Base-by-base conservation (phyloP, 2,888 invertebrate species). In the Arenicola marina region DNA sequence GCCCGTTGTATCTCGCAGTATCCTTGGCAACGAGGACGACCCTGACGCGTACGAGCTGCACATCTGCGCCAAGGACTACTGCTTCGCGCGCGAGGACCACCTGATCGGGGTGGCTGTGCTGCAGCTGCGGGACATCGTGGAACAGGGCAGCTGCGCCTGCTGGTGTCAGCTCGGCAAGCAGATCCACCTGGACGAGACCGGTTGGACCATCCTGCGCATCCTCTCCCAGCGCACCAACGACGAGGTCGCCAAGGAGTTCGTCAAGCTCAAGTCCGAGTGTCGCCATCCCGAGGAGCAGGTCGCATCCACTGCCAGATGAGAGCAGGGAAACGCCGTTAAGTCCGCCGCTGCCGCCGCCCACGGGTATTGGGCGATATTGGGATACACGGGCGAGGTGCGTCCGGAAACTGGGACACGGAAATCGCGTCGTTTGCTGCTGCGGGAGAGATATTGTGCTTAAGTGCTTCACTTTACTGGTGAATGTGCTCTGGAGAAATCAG, bases 161-260 rank as follows among this genome's bases (percentile, higher is more conserved):
- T 95, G 95, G 95, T 86, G 96, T 67, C 81, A 73, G 7, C 87
- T 98, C 38, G 94, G 95, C 61, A 92, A 93, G 75, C 89, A 97
- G 38, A 93, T 99, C 73, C 93, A 95, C 82, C 95, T 99, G 91
- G 98, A 99, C 84, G 99, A 99, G 84, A 99, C 99, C 1, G 99
- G 99, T 26, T 84, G 83, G 80, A 84, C 83, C 32, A 79, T 84
- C 46, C 70, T 84, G 59, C 72, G 83, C 34, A 83, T 83, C 63
- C 86, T 99, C 61, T 96, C 97, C 1, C 99, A 99, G 84, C 89
- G 98, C 76, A 92, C 93, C 84, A 98, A 95, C 84, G 99, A 99
- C 83, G 98, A 99, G 86, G 96, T 99, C 29, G 99, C 99, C 63
- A 93, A 95, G 81, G 99, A 99, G 84, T 99, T 99, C 86, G 99